Evolutionary conservation across 2,113 vertebrate genomes (phyloP), one percentile per base, ranked within the genome.

Genomic region (Lipotes vexillifer): DNA sequence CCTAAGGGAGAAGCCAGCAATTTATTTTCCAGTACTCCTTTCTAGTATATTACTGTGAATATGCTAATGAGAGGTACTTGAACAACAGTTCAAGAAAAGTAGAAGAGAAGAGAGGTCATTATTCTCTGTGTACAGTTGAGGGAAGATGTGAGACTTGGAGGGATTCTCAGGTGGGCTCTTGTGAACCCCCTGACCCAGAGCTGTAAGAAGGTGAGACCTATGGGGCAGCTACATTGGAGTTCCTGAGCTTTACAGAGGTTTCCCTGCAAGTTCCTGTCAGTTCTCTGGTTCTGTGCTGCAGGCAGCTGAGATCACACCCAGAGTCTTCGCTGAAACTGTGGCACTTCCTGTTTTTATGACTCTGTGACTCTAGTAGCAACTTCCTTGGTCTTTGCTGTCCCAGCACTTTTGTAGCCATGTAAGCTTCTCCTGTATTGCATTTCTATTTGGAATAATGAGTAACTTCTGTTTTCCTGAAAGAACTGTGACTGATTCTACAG

Each of bases 221-320:
- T 27, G 5, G 17, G 12, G 0, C 38, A 23, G 1, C 1, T 71
- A 55, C 10, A 2, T 21, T 41, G 55, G n/a, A 14, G 7, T 33
- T 66, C 11, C 38, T 25, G 21, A 69, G 31, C 21, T 25, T 89
- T 41, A 7, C 6, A 49, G n/a, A 69, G 44, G 6, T 15, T 29
- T 71, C 13, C 10, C 9, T 69, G 31, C 3, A 81, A n/a, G 6
- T 4, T 46, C 12, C 5, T 21, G 2, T 33, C 3, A 14, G 0
- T 8, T 57, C 25, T 4, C 3, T 15, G 21, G 31, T 66, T 94
- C 44, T 25, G 18, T 36, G 13, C 3, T 81, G 15, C 52, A 29
- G 7, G 11, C 27, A 52, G 25, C 10, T 36, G 6, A 36, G 6
- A 6, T 68, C 69, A 77, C 6, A 71, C 27, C 83, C 49, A 27